Evolutionary conservation across 2,888 invertebrate genomes (phyloP), one percentile per base, ranked within the genome.

Genomic region (Hipparchia semele): DNA sequence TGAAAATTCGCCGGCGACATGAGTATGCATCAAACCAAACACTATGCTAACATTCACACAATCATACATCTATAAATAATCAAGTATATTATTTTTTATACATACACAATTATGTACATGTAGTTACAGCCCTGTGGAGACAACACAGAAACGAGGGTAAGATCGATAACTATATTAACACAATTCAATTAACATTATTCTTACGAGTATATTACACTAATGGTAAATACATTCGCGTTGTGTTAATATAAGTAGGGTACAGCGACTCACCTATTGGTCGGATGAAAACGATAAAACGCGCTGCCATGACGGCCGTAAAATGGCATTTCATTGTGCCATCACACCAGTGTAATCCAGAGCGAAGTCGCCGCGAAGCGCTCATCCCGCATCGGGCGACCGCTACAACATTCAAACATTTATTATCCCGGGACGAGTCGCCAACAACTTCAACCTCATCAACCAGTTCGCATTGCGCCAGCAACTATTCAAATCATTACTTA

Each of bases 401-500:
- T 92, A 91, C 88, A 92, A 92, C 91, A 91, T 83, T 86, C 87
- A 90, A 90, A 91, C 83, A 87, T 80, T 86, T 80, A 87, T 91
- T 89, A 91, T 87, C 87, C 85, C 87, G 87, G 84, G 83, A 82
- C 86, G 84, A 83, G 87, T 84, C 84, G 83, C 78, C 78, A 76
- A 78, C 73, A 73, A 80, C 67, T 75, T 75, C 73, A 73, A 80
- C 67, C 75, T 75, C 66, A 75, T 73, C 72, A 78, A 77, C 75
- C 74, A 86, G 71, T 88, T 90, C 88, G 90, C 90, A 81, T 78
- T 78, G 87, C 90, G 81, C 84, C 80, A 84, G 79, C 74, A 80
- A 77, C 70, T 74, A 70, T 73, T 69, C 60, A 69, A 72, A 80
- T 80, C 73, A 61, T 71, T 88, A 89, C 88, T 89, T 90, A 89